phyloP scores from a whole-genome alignment of 2,797 vertebrate genomes.

The Podarcis siculus region DNA sequence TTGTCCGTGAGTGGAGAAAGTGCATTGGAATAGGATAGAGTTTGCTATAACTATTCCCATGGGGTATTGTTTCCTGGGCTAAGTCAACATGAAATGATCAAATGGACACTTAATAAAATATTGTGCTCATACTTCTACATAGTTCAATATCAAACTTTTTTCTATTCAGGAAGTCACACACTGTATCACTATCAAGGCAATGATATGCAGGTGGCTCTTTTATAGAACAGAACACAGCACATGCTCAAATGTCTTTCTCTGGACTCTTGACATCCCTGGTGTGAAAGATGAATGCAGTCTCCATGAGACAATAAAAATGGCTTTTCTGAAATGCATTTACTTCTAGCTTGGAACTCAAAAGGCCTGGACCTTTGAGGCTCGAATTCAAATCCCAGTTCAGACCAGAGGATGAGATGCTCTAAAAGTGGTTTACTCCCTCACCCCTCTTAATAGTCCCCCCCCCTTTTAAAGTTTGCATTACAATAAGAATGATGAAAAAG shows the following conservation, averaged over 20 bases:
- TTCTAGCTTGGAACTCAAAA: neutral
- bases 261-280: neutral
- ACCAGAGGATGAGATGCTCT: neutral
- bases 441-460: neutral
- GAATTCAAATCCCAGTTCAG: neutral
- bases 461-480: neutral
- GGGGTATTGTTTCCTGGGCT: neutral
- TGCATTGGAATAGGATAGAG: neutral
- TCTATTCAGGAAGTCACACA: neutral
- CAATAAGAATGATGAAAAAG: neutral
- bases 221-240: neutral
- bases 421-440: neutral
- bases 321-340: neutral
- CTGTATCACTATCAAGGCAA: neutral
- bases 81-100: neutral
- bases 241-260: constrained; percentile 1
- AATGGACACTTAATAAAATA: neutral
- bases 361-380: neutral
- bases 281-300: neutral
- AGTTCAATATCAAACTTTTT: neutral
- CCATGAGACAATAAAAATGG: neutral
- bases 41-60: neutral
- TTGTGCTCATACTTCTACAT: neutral
- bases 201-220: neutral
- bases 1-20: neutral